Conservation (phyloP, 2,797 vertebrate genomes). For the Acomys russatus region DNA sequence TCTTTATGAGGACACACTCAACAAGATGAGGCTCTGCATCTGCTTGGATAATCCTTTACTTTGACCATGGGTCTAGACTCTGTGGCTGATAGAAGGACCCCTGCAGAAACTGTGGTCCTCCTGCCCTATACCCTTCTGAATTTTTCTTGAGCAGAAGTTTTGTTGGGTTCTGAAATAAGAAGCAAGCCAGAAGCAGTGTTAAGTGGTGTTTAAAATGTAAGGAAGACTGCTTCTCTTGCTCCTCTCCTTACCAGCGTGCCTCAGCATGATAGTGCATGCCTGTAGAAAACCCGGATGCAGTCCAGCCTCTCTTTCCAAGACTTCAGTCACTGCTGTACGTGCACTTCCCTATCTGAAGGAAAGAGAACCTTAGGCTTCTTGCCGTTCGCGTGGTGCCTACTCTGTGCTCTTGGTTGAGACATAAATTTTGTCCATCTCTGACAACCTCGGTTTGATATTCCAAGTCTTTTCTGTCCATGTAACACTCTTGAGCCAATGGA, state of each 20-base stretch:
- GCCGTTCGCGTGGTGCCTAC: background rate
- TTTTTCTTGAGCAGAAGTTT: background rate
- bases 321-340: background rate
- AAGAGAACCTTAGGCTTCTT: background rate
- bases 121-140: background rate
- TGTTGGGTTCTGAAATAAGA: constrained; percentile 21
- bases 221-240: background rate
- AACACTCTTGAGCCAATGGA: background rate
- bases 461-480: background rate
- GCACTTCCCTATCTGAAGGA: background rate
- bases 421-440: background rate
- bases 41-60: background rate
- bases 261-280: background rate
- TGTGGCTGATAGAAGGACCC: background rate
- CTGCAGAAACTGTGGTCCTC: background rate
- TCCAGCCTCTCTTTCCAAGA: background rate
- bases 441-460: background rate
- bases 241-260: background rate
- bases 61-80: no score
- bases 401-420: background rate
- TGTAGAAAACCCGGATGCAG: no score
- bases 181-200: background rate
- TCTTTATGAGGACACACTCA: background rate
- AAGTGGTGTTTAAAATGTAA: background rate
- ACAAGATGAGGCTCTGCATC: background rate